Evolutionary conservation across 2,797 vertebrate species (phyloP).

Genomic region (Manis pentadactyla): DNA sequence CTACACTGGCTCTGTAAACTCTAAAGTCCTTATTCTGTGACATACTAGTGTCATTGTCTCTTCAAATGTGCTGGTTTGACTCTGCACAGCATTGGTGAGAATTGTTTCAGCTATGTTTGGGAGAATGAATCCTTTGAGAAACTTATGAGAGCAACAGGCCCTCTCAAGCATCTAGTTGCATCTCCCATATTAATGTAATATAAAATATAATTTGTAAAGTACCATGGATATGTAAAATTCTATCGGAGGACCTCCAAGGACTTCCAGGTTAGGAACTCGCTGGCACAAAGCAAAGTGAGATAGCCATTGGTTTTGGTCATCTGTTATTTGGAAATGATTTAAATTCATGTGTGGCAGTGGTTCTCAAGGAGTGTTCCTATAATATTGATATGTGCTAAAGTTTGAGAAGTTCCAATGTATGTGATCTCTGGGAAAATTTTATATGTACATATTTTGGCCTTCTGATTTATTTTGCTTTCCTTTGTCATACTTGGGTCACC

Average conservation of each 20-base stretch:
- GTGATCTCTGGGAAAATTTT: background rate
- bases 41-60: background rate
- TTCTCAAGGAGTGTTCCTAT: background rate
- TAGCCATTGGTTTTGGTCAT: background rate
- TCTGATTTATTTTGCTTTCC: background rate
- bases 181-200: background rate
- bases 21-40: background rate
- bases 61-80: background rate
- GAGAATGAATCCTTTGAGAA: background rate
- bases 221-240: background rate
- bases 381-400: background rate
- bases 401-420: background rate
- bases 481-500: background rate
- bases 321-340: conserved; percentile 8
- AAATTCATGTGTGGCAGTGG: background rate
- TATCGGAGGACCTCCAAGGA: background rate
- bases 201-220: background rate
- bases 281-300: background rate
- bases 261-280: background rate
- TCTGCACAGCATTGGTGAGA: background rate
- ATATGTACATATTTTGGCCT: background rate
- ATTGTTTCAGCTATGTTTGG: background rate
- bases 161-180: background rate
- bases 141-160: background rate
- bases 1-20: background rate